These are phyloP conservation scores for Hyaena hyaena DNA, from an alignment of 2,113 vertebrate genomes.

Conservation along the genomic window DNA sequence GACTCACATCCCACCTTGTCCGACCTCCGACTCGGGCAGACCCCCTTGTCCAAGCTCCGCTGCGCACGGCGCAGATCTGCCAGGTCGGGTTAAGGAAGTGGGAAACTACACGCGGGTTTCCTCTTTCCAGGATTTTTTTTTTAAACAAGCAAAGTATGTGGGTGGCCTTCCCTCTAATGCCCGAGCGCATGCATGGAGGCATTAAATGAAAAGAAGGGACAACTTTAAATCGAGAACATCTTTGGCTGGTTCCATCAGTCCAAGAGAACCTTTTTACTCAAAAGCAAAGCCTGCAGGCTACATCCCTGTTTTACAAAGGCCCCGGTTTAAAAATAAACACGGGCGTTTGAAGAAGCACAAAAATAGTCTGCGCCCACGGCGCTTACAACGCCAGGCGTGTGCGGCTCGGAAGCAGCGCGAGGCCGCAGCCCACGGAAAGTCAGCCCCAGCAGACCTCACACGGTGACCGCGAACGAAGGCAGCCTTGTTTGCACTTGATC, in stretches of 20 bases:
- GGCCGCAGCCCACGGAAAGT: background rate
- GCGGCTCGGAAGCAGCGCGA: background rate
- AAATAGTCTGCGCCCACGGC: slow-evolving; percentile 59
- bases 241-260: background rate
- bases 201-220: background rate
- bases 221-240: slow-evolving; percentile 41
- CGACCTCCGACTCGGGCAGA: background rate
- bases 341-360: slow-evolving; percentile 60
- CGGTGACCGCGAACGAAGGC: fast-evolving
- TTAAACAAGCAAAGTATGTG: slow-evolving; percentile 29
- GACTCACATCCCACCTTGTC: background rate
- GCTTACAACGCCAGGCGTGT: background rate
- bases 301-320: slow-evolving; percentile 57
- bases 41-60: background rate
- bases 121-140: slow-evolving; percentile 71
- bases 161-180: background rate
- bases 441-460: background rate
- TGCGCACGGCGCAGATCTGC: background rate
- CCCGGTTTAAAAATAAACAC: slow-evolving; percentile 76
- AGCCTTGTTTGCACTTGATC: background rate
- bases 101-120: background rate
- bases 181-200: background rate
- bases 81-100: background rate
- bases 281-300: slow-evolving; percentile 48
- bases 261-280: slow-evolving; percentile 69